phyloP scores from a whole-genome alignment of 2,113 vertebrate genomes.

The Pseudorectes ferrugineus region DNA sequence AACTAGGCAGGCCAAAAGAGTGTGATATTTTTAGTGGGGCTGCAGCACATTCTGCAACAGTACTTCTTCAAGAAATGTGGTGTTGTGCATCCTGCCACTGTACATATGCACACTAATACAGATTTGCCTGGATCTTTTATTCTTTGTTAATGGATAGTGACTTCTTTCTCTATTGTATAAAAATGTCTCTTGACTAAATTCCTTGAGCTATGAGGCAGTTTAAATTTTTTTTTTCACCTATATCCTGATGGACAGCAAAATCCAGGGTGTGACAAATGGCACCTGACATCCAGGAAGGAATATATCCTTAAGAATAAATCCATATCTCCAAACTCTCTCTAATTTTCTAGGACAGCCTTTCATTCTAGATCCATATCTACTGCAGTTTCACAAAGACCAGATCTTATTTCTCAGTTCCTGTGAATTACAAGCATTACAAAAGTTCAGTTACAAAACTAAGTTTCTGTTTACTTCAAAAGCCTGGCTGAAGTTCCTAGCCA shows the following conservation, averaged over 20 bases:
- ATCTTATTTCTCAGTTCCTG: constrained; percentile 43
- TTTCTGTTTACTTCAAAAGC: constrained; percentile 10
- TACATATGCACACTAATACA: neutral
- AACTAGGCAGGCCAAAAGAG: neutral
- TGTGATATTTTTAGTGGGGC: neutral
- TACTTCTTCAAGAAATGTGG: neutral
- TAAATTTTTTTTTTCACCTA: constrained; percentile 40
- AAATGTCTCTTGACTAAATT: constrained; percentile 55
- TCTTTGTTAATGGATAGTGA: constrained; percentile 19
- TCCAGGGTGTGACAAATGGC: constrained; percentile 74
- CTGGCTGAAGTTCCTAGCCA: neutral
- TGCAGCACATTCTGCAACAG: neutral
- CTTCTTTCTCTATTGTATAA: constrained; percentile 3
- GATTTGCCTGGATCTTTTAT: neutral
- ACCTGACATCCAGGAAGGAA: constrained; percentile 76
- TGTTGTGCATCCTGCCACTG: constrained; percentile 3
- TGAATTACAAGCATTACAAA: constrained; percentile 29
- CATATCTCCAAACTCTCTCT: constrained; percentile 68
- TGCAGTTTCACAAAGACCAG: constrained; percentile 47
- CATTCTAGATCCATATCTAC: constrained; percentile 71
- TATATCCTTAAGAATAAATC: constrained; percentile 75
- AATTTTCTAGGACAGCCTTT: constrained; percentile 74
- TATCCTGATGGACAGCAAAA: constrained; percentile 76
- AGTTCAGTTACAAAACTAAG: constrained; percentile 37
- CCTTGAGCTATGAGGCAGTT: constrained; percentile 58